These are phyloP conservation scores for Drosophila subpulchrella DNA, from an alignment of 1,140 invertebrate genomes.

Conservation along the genomic window DNA sequence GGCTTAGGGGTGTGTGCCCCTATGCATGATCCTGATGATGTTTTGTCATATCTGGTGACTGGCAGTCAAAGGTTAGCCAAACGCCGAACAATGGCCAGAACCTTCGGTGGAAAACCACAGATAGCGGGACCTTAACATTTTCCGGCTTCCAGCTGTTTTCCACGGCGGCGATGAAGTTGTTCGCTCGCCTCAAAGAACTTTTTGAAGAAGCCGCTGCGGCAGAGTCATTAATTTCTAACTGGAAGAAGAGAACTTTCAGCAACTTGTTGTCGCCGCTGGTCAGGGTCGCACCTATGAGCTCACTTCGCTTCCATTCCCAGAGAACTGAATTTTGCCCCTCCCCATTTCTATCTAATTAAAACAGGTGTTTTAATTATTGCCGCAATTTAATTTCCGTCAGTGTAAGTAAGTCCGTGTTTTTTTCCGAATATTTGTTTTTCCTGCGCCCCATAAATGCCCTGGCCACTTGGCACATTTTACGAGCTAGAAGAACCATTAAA, in stretches of 20 bases:
- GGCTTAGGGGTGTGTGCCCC: conserved; percentile 35
- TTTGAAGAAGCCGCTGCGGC: conserved; percentile 65
- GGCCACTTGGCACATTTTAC: conserved; percentile 77
- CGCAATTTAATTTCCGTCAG: conserved; percentile 70
- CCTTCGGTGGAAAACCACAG: conserved; percentile 45
- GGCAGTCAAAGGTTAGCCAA: conserved; percentile 50
- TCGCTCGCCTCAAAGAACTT: conserved; percentile 34
- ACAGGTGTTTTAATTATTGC: conserved; percentile 83
- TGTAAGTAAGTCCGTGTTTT: conserved; percentile 1
- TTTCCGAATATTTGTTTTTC: conserved; percentile 9
- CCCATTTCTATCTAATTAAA: conserved; percentile 77
- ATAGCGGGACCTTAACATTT: conserved; percentile 58
- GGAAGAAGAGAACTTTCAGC: conserved; percentile 62
- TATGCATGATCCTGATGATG: conserved; percentile 41
- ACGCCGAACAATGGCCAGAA: conserved; percentile 18
- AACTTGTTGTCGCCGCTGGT: conserved; percentile 47
- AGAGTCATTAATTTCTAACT: conserved; percentile 63
- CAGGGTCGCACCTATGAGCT: conserved; percentile 27
- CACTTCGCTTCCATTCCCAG: conserved; percentile 21
- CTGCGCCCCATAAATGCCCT: conserved; percentile 52
- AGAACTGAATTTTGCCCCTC: conserved; percentile 5
- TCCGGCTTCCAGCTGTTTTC: conserved; percentile 59
- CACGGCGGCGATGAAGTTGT: conserved; percentile 63
- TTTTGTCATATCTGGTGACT: conserved; percentile 45
- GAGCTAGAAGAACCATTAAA: conserved; percentile 67